These are phyloP conservation scores for Rhadinocentrus ornatus DNA, from an alignment of 2,797 vertebrate species.

Conservation along the genomic window DNA sequence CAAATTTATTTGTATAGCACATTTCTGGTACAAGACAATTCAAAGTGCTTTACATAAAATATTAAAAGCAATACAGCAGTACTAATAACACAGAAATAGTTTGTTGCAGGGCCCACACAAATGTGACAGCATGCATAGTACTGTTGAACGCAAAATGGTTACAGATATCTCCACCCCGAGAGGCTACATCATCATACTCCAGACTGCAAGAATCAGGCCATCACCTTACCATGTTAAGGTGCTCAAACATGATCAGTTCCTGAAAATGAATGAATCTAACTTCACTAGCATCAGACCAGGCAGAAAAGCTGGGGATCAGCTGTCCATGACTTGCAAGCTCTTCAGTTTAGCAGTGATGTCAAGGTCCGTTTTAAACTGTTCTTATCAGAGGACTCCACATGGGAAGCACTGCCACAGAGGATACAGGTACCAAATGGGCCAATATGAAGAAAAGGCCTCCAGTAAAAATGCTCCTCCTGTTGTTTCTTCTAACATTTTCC, in stretches of 20 bases:
- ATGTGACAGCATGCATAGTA: background rate
- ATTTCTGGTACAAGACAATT: too few species aligned
- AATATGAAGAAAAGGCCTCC: too few species aligned
- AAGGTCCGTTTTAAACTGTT: constrained; percentile 22
- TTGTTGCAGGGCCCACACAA: too few species aligned
- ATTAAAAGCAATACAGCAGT: too few species aligned
- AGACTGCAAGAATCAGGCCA: constrained; percentile 23
- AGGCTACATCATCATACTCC: background rate
- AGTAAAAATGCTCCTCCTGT: too few species aligned
- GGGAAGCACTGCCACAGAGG: constrained; percentile 7
- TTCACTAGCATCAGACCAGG: constrained; percentile 23
- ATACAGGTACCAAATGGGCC: too few species aligned
- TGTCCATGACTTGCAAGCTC: constrained; percentile 28
- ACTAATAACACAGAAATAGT: too few species aligned
- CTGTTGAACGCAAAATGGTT: background rate
- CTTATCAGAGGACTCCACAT: too few species aligned
- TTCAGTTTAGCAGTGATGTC: background rate
- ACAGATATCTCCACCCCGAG: too few species aligned
- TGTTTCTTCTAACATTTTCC: too few species aligned
- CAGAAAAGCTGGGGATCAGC: constrained; percentile 12
- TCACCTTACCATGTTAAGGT: background rate
- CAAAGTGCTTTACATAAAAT: too few species aligned
- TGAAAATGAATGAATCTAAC: constrained; percentile 34
- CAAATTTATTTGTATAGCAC: too few species aligned
- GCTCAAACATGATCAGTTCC: constrained; percentile 9